Evolutionary conservation across 2,113 vertebrate species (phyloP), one percentile per base, ranked within the genome.

Genomic region (Myotis yumanensis): DNA sequence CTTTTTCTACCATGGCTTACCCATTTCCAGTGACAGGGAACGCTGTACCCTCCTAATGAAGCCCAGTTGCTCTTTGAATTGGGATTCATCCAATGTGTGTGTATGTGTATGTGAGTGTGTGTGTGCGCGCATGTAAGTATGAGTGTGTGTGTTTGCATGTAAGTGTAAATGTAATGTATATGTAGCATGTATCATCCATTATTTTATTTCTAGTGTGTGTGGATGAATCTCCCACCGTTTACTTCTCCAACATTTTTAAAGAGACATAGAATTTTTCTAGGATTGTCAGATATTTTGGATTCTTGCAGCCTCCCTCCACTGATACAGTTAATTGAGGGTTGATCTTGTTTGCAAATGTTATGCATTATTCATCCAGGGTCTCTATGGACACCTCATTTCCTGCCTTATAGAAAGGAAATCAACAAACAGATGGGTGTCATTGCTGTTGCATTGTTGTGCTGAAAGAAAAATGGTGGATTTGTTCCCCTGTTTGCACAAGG

Each of bases 381-480:
- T 95, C 93, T 59, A 54, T 76, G 80, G 96, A 94, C 51, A 91
- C 84, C 76, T 96, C 71, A 94, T 87, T 96, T 95, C 80, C 75
- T 97, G 86, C 46, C 30, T 93, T 94, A 80, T 25, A 87, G 52
- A 79, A 96, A 91, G 93, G 90, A 92, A 86, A 89, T 89, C 81
- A 66, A 64, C 77, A 90, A 92, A 90, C 75, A 95, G 64, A 93
- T 81, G 87, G 40, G 25, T 93, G 59, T 73, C 84, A 30, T 62
- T 89, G 59, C 64, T 32, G 30, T 85, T 76, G 37, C 30, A 23
- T 73, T 91, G 16, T 86, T 94, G 52, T 0, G 0, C 28, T 46
- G 14, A 62, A 94, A 91, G 92, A 75, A 89, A 88, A 79, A 80
- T 71, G 64, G 84, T 89, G 59, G 72, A 18, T 14, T 94, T 89